These are phyloP conservation scores for Brachyhypopomus gauderio DNA, from an alignment of 2,113 vertebrate genomes.

Conservation along the genomic window DNA sequence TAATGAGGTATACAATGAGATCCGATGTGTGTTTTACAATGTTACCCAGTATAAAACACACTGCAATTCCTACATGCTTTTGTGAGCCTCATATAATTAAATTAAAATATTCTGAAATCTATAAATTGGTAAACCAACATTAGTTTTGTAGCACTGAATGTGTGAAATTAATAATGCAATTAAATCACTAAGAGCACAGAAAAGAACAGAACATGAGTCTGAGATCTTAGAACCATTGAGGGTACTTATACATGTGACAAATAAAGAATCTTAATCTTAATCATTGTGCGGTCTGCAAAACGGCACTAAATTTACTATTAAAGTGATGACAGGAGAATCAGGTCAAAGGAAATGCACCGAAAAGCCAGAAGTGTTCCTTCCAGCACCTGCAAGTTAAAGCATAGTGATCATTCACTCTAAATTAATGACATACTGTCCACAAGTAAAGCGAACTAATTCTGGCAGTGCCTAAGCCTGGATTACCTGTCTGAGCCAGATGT, in stretches of 20 bases:
- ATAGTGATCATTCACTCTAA: conserved; percentile 37
- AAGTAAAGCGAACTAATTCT: conserved; percentile 53
- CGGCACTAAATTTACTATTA: neutral
- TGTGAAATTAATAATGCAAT: neutral
- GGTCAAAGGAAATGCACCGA: neutral
- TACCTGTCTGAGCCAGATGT: conserved; percentile 39
- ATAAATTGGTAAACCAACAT: neutral
- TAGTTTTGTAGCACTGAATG: neutral
- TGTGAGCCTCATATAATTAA: no score
- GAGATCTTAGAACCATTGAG: no score
- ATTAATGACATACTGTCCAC: conserved; percentile 38
- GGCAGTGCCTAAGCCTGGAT: conserved; percentile 29
- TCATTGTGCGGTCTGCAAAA: neutral
- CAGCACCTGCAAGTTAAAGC: neutral
- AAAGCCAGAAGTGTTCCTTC: conserved; percentile 6
- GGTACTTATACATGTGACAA: no score
- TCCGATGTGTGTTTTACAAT: neutral
- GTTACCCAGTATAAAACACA: neutral
- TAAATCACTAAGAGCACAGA: neutral
- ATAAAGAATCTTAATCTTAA: no score
- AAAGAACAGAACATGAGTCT: neutral
- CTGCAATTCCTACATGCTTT: neutral
- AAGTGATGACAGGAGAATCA: neutral
- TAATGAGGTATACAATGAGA: conserved; percentile 35
- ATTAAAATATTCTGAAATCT: no score